phyloP scores from a whole-genome alignment of 2,113 vertebrate genomes.

The Lipophrys pholis region DNA sequence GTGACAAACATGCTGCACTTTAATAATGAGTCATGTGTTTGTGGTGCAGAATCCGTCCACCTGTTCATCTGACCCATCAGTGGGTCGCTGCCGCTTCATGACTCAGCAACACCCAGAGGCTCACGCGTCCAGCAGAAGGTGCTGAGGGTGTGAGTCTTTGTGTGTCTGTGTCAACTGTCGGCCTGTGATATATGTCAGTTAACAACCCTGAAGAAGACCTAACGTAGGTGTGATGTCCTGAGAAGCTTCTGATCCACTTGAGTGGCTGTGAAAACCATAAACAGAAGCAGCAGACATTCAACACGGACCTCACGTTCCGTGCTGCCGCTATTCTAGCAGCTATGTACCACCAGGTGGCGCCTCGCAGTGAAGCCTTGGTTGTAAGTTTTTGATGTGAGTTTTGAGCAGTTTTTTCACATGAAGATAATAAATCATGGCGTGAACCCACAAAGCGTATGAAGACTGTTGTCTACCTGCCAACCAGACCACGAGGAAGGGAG shows the following conservation, averaged over 20 bases:
- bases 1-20: conserved; percentile 16
- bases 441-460: too few relatives aligned
- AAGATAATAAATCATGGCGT: too few relatives aligned
- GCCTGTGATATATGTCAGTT: background rate
- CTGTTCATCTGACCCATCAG: conserved; percentile 23
- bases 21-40: conserved; percentile 41
- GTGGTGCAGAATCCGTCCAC: background rate
- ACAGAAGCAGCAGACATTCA: background rate
- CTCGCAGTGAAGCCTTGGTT: too few relatives aligned
- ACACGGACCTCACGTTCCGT: too few relatives aligned
- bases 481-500: too few relatives aligned
- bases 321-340: too few relatives aligned
- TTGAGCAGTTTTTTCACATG: too few relatives aligned
- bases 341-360: too few relatives aligned
- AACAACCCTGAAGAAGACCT: background rate
- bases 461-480: too few relatives aligned
- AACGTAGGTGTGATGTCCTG: background rate
- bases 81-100: background rate
- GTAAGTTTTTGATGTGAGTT: too few relatives aligned
- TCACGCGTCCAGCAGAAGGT: background rate
- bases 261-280: background rate
- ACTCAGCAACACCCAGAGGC: background rate
- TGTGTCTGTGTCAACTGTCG: background rate
- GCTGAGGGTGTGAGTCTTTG: background rate
- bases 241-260: background rate